Evolutionary conservation across 1,140 invertebrate species (phyloP), one percentile per base, ranked within the genome.

Genomic region (Micrasema minimum): DNA sequence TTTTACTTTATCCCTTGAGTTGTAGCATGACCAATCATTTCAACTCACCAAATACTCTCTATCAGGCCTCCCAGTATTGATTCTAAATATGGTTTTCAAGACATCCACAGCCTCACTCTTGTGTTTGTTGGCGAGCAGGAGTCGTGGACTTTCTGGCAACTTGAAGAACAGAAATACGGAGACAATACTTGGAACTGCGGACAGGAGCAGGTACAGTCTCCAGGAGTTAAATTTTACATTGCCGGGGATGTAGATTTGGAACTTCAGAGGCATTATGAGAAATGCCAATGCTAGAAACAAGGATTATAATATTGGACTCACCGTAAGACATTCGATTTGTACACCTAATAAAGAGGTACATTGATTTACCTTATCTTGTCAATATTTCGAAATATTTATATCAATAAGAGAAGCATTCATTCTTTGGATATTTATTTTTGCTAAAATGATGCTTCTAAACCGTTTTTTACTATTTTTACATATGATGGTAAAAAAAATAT

Each of bases 101-200:
- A 90, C 83, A 11, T 84, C 78, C 22, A 93, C 72, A 0, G 91
- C 88, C 66, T 87, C 84, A 0, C 89, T 81, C 10, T 81, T 80
- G 57, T 86, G 82, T 72, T 90, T 90, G 71, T 88, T 88, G 0
- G 88, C 85, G 1, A 91, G 80, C 14, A 91, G 80, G 72, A 91
- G 91, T 71, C 92, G 90, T 0, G 93, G 93, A 72, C 91, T 94
- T 78, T 96, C 93, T 0, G 90, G 90, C 5, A 90, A 82, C 18
- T 83, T 79, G 12, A 88, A 81, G 0, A 90, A 78, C 69, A 89
- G 86, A 0, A 87, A 11, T 0, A 87, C 84, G 0, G 87, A 81
- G 0, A 88, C 37, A 43, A 91, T 79, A 4, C 86, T 86, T 0
- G 90, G 85, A 0, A 88, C 38, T 0, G 86, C 85, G 12, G 88